phyloP scores from a whole-genome alignment of 1,140 invertebrate species.

The Harpegnathos saltator region DNA sequence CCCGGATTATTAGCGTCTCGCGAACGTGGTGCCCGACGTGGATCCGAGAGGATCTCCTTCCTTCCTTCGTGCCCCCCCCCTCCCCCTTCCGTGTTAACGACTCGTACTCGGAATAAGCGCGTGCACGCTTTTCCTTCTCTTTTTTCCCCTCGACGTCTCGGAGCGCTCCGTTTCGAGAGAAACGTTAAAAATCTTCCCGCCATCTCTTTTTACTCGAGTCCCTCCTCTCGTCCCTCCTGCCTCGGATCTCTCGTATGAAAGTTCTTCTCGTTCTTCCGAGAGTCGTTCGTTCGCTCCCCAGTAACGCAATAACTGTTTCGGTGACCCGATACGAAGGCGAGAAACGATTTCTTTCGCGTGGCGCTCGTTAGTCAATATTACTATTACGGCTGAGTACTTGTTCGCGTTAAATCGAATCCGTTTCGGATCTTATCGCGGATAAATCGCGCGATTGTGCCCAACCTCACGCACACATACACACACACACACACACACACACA shows the following conservation, averaged over 20 bases:
- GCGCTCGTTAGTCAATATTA: slow-evolving; percentile 47
- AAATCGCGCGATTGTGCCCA: slow-evolving; percentile 44
- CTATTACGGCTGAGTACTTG: slow-evolving; percentile 21
- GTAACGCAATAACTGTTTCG: slow-evolving; percentile 15
- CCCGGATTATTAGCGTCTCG: slow-evolving; percentile 26
- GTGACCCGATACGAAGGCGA: background rate
- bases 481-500: background rate
- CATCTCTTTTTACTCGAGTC: too few species aligned
- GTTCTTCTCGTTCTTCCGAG: background rate
- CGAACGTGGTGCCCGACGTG: background rate
- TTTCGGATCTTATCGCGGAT: slow-evolving; percentile 66
- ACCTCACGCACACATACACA: slow-evolving; percentile 21
- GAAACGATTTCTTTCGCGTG: background rate
- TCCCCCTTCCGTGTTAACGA: too few species aligned
- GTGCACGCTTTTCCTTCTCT: too few species aligned
- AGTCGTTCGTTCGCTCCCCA: background rate
- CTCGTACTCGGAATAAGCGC: too few species aligned
- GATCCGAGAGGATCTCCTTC: too few species aligned
- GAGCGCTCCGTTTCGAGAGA: too few species aligned
- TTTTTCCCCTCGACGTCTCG: too few species aligned
- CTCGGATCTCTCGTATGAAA: too few species aligned
- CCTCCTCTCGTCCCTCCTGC: too few species aligned
- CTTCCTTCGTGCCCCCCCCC: too few species aligned
- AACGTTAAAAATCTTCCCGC: too few species aligned
- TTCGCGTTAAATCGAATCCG: slow-evolving; percentile 19